Base-by-base conservation (phyloP, 2,113 vertebrate species). In the Indicator maculatus region DNA sequence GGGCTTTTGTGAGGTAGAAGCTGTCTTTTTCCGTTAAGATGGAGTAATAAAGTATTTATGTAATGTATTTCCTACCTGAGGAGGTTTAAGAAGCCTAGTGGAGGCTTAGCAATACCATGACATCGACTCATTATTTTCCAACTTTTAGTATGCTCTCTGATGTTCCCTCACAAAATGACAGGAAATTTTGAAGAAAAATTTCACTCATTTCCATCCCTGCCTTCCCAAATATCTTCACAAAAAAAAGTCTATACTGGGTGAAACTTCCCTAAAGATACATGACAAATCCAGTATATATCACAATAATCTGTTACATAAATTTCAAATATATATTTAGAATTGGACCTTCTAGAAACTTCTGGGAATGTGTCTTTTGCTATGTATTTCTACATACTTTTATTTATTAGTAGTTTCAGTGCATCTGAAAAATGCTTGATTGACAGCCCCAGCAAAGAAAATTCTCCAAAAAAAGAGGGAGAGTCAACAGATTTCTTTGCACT, bases 401-500 rank as follows among this genome's bases (percentile, higher is more conserved):
- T 87, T 89, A 71, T 60, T 50, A 55, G 39, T 16, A 50, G 11
- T 16, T 87, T 76, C 74, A 83, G 7, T 13, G 23, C 9, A 70
- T 24, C 63, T 56, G 59, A 41, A 83, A 89, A 85, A 55, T 23
- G 7, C 13, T 90, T 30, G 41, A 90, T 77, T 87, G 75, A 91
- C 71, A 94, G 52, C 6, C 64, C 15, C 53, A 30, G 52, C 80
- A 41, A 75, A 59, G 50, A 72, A 61, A 93, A 80, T 26, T 13
- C 55, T 79, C 21, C 16, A 12, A 0, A 87, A n/a, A 38, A 85
- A 85, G n/a, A 93, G 7, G 21, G 27, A 52, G 33, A 67, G 74
- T 96, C 81, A 93, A 78, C 50, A 79, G 59, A 86, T 90, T 91
- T 90, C 20, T 45, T 30, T 67, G 23, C 63, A 77, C 47, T 44